These are phyloP conservation scores for Latheticus oryzae DNA, from an alignment of 2,888 invertebrate genomes.

Conservation along the genomic window DNA sequence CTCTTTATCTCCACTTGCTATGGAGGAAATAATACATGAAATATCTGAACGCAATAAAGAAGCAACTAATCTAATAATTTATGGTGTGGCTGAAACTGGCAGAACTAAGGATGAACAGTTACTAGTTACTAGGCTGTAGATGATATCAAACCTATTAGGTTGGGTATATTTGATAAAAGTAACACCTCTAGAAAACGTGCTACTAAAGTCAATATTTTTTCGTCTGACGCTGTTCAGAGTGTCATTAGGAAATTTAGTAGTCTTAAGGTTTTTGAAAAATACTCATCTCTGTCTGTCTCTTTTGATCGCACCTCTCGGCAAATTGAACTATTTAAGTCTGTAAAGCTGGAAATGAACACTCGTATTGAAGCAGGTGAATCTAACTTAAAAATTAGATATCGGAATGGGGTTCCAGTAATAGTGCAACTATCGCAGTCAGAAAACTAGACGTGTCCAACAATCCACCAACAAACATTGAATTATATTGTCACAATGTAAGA, in stretches of 20 bases:
- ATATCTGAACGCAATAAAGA: neutral
- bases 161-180: neutral
- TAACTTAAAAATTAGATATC: neutral
- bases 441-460: too few species aligned
- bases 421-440: too few species aligned
- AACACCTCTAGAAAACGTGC: neutral
- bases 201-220: neutral
- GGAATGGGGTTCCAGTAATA: too few species aligned
- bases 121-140: neutral
- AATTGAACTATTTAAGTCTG: neutral
- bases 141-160: neutral
- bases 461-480: too few species aligned
- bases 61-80: neutral
- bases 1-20: neutral
- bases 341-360: neutral
- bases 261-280: neutral
- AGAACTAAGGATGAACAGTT: neutral
- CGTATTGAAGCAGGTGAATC: neutral
- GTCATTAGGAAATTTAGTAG: neutral
- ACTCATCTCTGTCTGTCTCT: neutral
- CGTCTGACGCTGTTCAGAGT: too few species aligned
- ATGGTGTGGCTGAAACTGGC: neutral
- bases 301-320: neutral
- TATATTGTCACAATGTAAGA: too few species aligned
- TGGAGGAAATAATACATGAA: neutral